Conservation (phyloP, 2,113 vertebrate species). For the Rhinopomastus cyanomelas region DNA sequence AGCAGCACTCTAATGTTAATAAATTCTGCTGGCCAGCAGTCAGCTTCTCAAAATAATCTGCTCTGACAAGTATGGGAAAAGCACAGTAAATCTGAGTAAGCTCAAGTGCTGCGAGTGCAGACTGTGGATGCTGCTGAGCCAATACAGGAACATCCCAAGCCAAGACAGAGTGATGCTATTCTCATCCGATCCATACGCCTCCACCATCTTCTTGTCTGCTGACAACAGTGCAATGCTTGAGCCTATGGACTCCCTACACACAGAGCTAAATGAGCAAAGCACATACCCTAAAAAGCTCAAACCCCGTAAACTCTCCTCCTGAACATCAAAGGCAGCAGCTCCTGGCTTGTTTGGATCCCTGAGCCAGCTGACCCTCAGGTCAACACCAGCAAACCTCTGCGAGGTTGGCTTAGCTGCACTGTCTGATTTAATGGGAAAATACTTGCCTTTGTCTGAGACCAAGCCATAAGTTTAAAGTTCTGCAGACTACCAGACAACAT, state of each 20-base stretch:
- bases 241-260: background rate
- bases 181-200: background rate
- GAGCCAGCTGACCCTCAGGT: background rate
- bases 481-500: constrained; percentile 2
- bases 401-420: background rate
- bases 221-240: background rate
- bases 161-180: background rate
- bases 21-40: background rate
- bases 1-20: background rate
- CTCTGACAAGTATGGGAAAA: background rate
- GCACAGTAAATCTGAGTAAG: background rate
- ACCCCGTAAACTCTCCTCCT: background rate
- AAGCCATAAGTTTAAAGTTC: background rate
- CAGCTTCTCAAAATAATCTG: background rate
- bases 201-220: background rate
- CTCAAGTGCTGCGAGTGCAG: background rate
- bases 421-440: constrained; percentile 49
- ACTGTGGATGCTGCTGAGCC: background rate
- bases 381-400: constrained; percentile 18
- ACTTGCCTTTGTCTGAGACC: background rate
- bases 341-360: background rate
- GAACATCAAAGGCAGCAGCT: background rate
- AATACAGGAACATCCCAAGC: background rate
- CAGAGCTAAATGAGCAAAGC: background rate
- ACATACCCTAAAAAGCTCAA: background rate